A percentile compares a stretch with the other conserved stretches of the same genome.
Conservation (phyloP, 2,113 vertebrate genomes). For the Alethe diademata region DNA sequence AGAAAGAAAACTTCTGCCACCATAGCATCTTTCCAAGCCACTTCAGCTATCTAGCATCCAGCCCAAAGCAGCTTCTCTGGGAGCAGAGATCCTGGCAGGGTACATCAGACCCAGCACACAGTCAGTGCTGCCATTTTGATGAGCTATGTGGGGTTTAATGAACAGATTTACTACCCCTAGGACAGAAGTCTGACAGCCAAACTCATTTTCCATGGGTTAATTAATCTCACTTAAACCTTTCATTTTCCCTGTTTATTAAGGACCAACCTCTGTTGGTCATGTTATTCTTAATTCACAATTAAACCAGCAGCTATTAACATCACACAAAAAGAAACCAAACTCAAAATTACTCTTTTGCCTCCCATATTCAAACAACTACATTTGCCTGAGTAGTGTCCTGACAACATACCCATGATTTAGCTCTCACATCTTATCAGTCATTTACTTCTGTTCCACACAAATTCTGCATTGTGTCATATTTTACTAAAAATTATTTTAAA, state of each 20-base stretch:
- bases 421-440: not conserved
- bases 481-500: not conserved
- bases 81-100: not conserved
- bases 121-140: not conserved
- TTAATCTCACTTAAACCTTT: conserved; percentile 39
- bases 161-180: not conserved
- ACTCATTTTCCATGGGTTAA: not conserved
- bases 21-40: not conserved
- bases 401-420: not conserved
- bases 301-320: not conserved
- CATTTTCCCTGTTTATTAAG: not conserved
- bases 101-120: not conserved
- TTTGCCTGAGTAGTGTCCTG: not conserved
- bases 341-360: not conserved
- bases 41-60: not conserved
- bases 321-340: not conserved
- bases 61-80: not conserved
- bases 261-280: not conserved
- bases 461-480: not conserved
- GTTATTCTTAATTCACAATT: conserved; percentile 2
- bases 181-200: conserved; percentile 1
- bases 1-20: not conserved
- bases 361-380: not conserved
- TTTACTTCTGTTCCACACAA: not conserved
- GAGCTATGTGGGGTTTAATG: not conserved